Percentiles rank a stretch among this genome's conserved stretches.
These are phyloP conservation scores for Xanthia togata DNA, from an alignment of 2,888 invertebrate genomes.

Conservation along the genomic window DNA sequence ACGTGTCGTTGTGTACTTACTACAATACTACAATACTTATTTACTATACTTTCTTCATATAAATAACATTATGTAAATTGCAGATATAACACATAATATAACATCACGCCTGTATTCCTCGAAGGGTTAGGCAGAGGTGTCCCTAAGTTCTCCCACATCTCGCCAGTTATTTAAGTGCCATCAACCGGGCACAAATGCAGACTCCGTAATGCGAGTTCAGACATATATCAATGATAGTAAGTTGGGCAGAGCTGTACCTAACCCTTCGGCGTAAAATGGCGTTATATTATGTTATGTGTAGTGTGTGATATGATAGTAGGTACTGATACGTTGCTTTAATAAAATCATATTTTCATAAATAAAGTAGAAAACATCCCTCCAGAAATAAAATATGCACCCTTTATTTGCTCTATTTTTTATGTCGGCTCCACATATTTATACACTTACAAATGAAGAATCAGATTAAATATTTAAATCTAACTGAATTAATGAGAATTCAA, in stretches of 20 bases:
- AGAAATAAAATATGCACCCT: constrained; percentile 29
- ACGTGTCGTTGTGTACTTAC: no score
- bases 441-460: not conserved
- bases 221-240: not conserved
- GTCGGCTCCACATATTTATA: constrained; percentile 4
- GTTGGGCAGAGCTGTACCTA: not conserved
- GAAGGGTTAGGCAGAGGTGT: no score
- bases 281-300: not conserved
- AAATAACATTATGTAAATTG: not conserved
- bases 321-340: not conserved
- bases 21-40: no score
- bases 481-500: constrained; percentile 6
- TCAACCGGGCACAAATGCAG: no score
- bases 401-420: constrained; percentile 1
- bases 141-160: no score
- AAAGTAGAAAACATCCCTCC: not conserved
- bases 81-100: no score
- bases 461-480: constrained; percentile 35
- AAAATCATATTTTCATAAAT: not conserved
- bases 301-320: not conserved
- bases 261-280: not conserved
- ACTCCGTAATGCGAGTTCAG: no score
- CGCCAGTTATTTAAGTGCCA: no score
- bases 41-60: no score
- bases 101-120: no score